Evolutionary conservation across 1,140 invertebrate species (phyloP).

Genomic region (Drosophila erecta): DNA sequence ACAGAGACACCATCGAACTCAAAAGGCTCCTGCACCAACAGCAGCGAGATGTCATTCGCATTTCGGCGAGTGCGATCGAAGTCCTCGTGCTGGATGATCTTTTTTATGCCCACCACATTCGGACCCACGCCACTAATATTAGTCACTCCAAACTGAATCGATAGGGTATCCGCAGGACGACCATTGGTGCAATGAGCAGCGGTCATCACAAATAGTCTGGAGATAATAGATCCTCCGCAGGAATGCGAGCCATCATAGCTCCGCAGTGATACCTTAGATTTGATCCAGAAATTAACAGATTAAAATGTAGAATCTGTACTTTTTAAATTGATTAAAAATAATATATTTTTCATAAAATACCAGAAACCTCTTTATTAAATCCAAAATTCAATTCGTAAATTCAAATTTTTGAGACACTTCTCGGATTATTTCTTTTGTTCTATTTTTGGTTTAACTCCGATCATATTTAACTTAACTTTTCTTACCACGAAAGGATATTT

Average conservation of each 20-base stretch:
- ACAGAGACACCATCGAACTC: conserved; percentile 53
- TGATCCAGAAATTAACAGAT: too few relatives aligned
- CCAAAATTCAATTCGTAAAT: too few relatives aligned
- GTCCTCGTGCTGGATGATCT: conserved; percentile 72
- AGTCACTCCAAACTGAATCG: conserved; percentile 66
- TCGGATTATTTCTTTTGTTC: too few relatives aligned
- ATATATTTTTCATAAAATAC: too few relatives aligned
- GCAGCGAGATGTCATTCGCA: conserved; percentile 74
- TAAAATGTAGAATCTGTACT: background rate
- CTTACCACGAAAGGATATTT: conserved; percentile 73
- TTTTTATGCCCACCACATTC: conserved; percentile 63
- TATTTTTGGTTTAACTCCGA: too few relatives aligned
- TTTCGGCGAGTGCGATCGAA: conserved; percentile 62
- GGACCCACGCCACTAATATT: conserved; percentile 46
- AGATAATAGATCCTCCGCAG: conserved; percentile 86
- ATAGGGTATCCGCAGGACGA: conserved; percentile 28
- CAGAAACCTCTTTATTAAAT: too few relatives aligned
- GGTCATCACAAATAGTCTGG: conserved; percentile 85
- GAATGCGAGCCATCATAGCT: conserved; percentile 84
- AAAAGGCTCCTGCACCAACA: conserved; percentile 54
- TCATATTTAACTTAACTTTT: background rate
- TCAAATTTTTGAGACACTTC: too few relatives aligned
- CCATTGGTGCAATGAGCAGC: conserved; percentile 87
- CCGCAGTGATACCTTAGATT: conserved; percentile 64
- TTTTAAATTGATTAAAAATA: background rate